Evolutionary conservation across 1,140 invertebrate genomes (phyloP).

Genomic region (Scaptomyza hsui): DNA sequence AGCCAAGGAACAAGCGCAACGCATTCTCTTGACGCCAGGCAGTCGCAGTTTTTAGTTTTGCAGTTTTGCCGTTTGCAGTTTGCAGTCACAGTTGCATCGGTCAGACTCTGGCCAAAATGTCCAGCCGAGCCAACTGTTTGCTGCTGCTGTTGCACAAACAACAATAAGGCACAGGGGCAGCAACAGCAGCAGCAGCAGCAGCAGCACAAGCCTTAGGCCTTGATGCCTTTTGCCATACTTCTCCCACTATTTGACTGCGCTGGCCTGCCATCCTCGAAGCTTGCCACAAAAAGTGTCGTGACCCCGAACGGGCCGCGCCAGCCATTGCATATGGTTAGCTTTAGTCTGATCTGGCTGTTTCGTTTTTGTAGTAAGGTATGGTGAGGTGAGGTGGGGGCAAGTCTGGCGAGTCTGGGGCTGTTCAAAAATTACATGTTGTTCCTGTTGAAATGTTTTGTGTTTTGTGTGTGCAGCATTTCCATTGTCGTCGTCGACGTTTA

Average conservation of each 20-base stretch:
- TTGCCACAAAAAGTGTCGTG: conserved; percentile 83
- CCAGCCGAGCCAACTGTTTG: conserved; percentile 63
- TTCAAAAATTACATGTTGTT: conserved; percentile 81
- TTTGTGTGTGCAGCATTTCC: conserved; percentile 64
- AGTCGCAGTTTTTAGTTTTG: conserved; percentile 51
- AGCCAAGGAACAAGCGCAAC: conserved; percentile 79
- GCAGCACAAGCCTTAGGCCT: conserved; percentile 37
- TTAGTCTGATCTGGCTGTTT: conserved; percentile 38
- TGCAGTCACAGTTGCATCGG: conserved; percentile 32
- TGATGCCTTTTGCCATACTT: conserved; percentile 78
- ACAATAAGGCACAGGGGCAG: conserved; percentile 60
- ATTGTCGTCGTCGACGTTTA: conserved; percentile 77
- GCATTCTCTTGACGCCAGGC: conserved; percentile 82
- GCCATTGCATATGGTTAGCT: conserved; percentile 75
- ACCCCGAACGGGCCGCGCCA: conserved; percentile 62
- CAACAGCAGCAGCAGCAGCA: conserved; percentile 14
- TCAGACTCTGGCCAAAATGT: conserved; percentile 59
- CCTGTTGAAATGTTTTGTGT: conserved; percentile 80
- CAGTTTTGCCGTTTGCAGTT: conserved; percentile 42
- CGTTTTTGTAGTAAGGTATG: not conserved
- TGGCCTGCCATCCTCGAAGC: conserved; percentile 49
- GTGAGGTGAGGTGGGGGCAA: conserved; percentile 37
- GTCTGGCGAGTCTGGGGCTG: conserved; percentile 34
- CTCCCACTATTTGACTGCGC: conserved; percentile 77
- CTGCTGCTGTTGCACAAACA: conserved; percentile 52